These are phyloP conservation scores for Drosophila nr. medialis DNA, from an alignment of 2,888 invertebrate genomes.

Conservation along the genomic window DNA sequence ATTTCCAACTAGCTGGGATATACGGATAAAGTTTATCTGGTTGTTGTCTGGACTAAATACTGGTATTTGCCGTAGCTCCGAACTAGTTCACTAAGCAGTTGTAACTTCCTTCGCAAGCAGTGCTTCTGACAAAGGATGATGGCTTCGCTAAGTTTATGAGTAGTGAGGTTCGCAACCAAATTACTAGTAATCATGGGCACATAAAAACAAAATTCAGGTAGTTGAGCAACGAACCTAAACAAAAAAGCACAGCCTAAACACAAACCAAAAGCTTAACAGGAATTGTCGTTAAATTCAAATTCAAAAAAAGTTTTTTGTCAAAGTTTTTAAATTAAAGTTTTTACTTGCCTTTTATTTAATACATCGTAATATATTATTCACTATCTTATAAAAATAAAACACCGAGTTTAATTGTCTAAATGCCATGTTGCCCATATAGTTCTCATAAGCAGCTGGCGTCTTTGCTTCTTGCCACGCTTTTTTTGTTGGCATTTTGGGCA, in stretches of 20 bases:
- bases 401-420: background rate
- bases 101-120: background rate
- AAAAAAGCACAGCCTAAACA: background rate
- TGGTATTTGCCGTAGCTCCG: background rate
- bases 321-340: background rate
- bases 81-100: background rate
- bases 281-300: background rate
- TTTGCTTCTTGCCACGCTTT: background rate
- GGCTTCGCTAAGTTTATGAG: background rate
- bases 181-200: background rate
- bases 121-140: background rate
- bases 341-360: background rate
- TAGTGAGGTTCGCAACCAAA: background rate
- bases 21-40: slow-evolving; percentile 1
- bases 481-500: background rate
- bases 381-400: background rate
- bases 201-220: background rate
- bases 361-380: background rate
- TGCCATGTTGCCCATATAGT: background rate
- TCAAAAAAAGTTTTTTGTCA: background rate
- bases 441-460: background rate
- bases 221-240: background rate
- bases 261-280: background rate
- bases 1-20: background rate
- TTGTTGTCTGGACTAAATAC: background rate